Evolutionary conservation across 2,797 vertebrate species (phyloP).

Genomic region (Perdix hodgsoniae): DNA sequence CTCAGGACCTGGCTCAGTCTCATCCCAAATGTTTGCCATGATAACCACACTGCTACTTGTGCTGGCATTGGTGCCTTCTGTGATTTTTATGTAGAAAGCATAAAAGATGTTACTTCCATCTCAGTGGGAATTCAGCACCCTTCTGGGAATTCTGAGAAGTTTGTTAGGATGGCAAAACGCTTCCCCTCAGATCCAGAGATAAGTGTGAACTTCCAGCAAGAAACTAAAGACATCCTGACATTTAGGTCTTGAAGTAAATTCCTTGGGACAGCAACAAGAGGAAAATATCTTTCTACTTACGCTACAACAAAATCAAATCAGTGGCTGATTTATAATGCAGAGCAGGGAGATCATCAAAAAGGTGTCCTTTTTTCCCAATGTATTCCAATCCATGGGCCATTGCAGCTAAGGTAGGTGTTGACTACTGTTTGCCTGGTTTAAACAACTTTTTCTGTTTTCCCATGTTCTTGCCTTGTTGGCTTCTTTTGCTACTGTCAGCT

Average conservation of each 20-base stretch:
- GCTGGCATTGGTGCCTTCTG: neutral
- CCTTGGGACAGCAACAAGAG: slow-evolving; percentile 7
- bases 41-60: neutral
- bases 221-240: slow-evolving; percentile 64
- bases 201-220: slow-evolving; percentile 19
- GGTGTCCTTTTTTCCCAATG: neutral
- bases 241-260: slow-evolving; percentile 34
- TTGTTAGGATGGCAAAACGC: slow-evolving; percentile 47
- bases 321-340: slow-evolving; percentile 3
- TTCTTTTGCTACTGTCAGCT: slow-evolving; percentile 46
- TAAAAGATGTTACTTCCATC: neutral
- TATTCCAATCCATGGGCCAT: slow-evolving; percentile 22
- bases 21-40: neutral
- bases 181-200: slow-evolving; percentile 57
- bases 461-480: neutral
- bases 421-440: neutral
- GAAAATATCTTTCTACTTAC: slow-evolving; percentile 26
- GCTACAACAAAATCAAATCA: neutral
- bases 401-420: slow-evolving; percentile 2
- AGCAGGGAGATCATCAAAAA: slow-evolving; percentile 35
- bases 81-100: neutral
- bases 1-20: neutral
- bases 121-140: neutral
- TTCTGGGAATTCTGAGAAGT: slow-evolving; percentile 12
- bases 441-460: neutral